A percentile compares a stretch with the other conserved stretches of the same genome.
phyloP scores from a whole-genome alignment of 1,140 invertebrate genomes.

The Hesperophylax magnus region DNA sequence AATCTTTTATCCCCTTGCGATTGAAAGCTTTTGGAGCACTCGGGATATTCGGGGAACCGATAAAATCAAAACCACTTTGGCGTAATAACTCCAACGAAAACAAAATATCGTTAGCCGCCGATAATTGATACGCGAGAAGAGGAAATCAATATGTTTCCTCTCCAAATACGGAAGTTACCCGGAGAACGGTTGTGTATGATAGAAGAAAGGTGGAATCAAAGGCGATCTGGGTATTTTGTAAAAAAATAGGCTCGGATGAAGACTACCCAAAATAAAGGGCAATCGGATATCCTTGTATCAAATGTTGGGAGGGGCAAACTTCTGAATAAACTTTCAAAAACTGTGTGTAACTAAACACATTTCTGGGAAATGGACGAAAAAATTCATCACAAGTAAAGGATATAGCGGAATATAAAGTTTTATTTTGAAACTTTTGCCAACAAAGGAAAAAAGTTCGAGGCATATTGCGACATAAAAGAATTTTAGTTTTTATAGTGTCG shows the following conservation, averaged over 20 bases:
- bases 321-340: neutral
- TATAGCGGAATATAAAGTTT: conserved; percentile 8
- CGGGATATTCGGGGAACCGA: neutral
- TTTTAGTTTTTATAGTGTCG: neutral
- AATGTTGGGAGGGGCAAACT: neutral
- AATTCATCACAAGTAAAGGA: conserved; percentile 11
- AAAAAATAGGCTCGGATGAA: neutral
- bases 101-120: conserved; percentile 11
- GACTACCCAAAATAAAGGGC: neutral
- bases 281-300: conserved; percentile 22
- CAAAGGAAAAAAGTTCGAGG: neutral
- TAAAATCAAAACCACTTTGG: neutral
- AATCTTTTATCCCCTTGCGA: neutral
- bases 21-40: neutral
- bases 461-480: conserved; percentile 8
- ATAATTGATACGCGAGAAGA: neutral
- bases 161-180: neutral
- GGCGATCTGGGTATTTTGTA: neutral
- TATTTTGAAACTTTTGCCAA: neutral
- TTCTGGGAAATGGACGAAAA: neutral
- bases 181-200: neutral
- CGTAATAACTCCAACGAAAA: conserved; percentile 7
- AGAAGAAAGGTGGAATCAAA: neutral
- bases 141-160: conserved; percentile 3
- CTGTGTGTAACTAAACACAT: neutral